Conservation (phyloP, 2,888 invertebrate genomes). For the Villa cingulata region DNA sequence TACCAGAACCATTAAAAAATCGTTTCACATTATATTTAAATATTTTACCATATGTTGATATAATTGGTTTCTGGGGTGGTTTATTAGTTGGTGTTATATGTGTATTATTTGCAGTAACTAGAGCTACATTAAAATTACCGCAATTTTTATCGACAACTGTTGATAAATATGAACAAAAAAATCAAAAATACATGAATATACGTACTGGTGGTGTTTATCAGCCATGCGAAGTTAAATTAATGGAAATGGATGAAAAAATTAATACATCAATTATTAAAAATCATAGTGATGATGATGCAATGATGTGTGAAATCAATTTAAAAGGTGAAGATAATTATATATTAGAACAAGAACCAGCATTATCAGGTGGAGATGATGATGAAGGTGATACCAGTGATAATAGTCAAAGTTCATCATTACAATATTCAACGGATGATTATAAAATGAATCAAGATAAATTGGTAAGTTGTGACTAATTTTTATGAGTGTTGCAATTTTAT, state of each 20-base stretch:
- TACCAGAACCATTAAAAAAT: slow-evolving; percentile 47
- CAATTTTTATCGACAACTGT: slow-evolving; percentile 17
- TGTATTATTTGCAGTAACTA: slow-evolving; percentile 27
- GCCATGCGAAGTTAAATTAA: slow-evolving; percentile 28
- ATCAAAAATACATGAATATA: slow-evolving; percentile 24
- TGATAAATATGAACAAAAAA: slow-evolving; percentile 19
- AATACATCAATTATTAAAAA: slow-evolving; percentile 14
- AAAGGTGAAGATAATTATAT: slow-evolving; percentile 18
- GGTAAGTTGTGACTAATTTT: slow-evolving; percentile 3
- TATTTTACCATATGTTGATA: slow-evolving; percentile 50
- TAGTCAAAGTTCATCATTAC: slow-evolving; percentile 19
- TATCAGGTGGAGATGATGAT: slow-evolving; percentile 21
- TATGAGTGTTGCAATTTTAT: not conserved
- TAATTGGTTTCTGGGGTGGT: slow-evolving; percentile 29
- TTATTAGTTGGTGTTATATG: slow-evolving; percentile 23
- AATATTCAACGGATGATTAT: not conserved
- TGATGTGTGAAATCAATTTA: slow-evolving; percentile 12
- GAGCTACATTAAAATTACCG: slow-evolving; percentile 28
- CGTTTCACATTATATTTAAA: slow-evolving; percentile 62
- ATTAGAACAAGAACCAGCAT: slow-evolving; percentile 26
- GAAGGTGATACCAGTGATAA: slow-evolving; percentile 21
- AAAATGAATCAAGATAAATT: not conserved
- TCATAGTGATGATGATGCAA: slow-evolving; percentile 13
- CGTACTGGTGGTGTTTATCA: slow-evolving; percentile 23
- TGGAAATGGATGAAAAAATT: slow-evolving; percentile 20